phyloP scores from a whole-genome alignment of 2,113 vertebrate species.

The Oreocharis arfaki region DNA sequence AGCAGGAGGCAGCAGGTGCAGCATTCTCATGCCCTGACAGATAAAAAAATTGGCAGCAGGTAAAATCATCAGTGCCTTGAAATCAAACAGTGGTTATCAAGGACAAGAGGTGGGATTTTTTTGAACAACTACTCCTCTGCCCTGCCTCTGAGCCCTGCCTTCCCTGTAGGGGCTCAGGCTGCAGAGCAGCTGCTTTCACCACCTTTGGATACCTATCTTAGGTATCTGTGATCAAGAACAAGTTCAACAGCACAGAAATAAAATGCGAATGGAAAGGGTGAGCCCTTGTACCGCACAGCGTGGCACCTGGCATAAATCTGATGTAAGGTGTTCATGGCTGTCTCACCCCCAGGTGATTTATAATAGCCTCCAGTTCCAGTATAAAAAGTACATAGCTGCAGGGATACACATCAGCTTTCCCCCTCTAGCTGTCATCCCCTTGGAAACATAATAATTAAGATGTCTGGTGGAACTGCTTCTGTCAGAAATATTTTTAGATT shows the following conservation, averaged over 20 bases:
- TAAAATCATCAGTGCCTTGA: neutral
- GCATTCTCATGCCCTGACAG: neutral
- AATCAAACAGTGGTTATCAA: slow-evolving; percentile 32
- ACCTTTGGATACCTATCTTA: neutral
- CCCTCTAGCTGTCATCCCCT: slow-evolving; percentile 70
- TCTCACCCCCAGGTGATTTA: slow-evolving; percentile 62
- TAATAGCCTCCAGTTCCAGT: slow-evolving; percentile 65
- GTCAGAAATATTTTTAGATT: slow-evolving; percentile 78
- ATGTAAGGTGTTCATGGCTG: neutral
- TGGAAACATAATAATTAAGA: slow-evolving; percentile 80
- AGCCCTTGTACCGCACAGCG: neutral
- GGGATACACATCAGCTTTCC: slow-evolving; percentile 69
- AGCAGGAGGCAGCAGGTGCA: slow-evolving; percentile 42
- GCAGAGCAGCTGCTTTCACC: neutral
- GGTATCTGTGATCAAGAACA: neutral
- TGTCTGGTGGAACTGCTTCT: slow-evolving; percentile 71
- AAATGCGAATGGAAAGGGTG: neutral
- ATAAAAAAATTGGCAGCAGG: slow-evolving; percentile 16
- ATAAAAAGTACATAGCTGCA: slow-evolving; percentile 68
- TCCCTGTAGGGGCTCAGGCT: neutral
- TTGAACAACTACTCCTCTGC: neutral
- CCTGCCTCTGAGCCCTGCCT: neutral
- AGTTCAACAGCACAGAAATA: neutral
- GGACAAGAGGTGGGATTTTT: neutral
- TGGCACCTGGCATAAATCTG: slow-evolving; percentile 33